phyloP scores from a whole-genome alignment of 1,140 invertebrate genomes.

The Nasonia vitripennis region DNA sequence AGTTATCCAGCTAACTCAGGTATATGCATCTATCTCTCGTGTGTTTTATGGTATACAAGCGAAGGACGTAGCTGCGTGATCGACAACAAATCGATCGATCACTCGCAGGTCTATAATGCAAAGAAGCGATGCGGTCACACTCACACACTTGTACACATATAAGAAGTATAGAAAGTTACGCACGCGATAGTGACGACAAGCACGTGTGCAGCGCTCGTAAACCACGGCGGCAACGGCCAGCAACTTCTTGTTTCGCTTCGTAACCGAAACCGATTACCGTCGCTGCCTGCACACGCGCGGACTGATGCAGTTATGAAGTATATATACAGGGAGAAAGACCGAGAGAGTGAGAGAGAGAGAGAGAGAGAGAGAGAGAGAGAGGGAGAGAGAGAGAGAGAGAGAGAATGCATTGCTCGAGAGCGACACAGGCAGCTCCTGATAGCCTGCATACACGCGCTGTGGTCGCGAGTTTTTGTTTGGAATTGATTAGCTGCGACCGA shows the following conservation, averaged over 20 bases:
- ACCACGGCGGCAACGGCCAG: background rate
- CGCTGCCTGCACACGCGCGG: background rate
- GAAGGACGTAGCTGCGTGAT: background rate
- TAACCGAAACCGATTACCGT: slow-evolving; percentile 6
- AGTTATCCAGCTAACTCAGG: background rate
- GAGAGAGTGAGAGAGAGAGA: background rate
- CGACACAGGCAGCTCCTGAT: background rate
- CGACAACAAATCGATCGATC: background rate
- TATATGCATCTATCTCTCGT: background rate
- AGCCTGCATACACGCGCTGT: background rate
- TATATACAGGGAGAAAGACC: background rate
- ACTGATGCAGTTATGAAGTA: slow-evolving; percentile 17
- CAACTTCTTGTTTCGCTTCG: slow-evolving; percentile 29
- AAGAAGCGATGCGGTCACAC: background rate
- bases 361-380: no score
- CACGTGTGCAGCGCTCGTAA: background rate
- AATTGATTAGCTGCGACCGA: slow-evolving; percentile 21
- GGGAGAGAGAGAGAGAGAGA: no score
- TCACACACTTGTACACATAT: background rate
- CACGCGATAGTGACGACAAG: background rate
- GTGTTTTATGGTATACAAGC: background rate
- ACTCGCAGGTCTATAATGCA: background rate
- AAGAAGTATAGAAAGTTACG: background rate
- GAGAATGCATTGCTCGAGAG: no score
- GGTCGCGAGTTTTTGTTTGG: slow-evolving; percentile 16